A percentile compares a stretch with the other conserved stretches of the same genome.
Evolutionary conservation across 2,888 invertebrate species (phyloP).

Genomic region (Lottia gigantea): DNA sequence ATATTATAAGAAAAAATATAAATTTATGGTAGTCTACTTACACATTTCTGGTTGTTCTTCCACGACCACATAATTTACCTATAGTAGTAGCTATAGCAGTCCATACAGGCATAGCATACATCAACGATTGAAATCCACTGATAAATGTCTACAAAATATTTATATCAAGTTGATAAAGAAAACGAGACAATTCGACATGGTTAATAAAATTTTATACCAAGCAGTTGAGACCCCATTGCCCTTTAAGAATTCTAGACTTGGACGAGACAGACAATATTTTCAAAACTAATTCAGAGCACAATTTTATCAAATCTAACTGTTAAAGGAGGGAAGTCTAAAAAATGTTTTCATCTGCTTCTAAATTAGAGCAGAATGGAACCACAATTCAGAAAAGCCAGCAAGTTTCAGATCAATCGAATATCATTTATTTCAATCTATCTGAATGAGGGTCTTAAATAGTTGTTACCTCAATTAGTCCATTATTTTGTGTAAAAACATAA

Average conservation of each 20-base stretch:
- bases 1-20: background rate
- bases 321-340: too few species aligned
- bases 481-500: constrained; percentile 43
- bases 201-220: too few species aligned
- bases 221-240: too few species aligned
- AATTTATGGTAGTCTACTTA: constrained; percentile 37
- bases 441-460: too few species aligned
- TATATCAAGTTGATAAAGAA: too few species aligned
- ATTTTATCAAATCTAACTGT: too few species aligned
- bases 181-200: too few species aligned
- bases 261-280: too few species aligned
- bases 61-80: constrained; percentile 54
- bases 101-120: constrained; percentile 55
- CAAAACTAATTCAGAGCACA: too few species aligned
- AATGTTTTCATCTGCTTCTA: too few species aligned
- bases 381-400: background rate
- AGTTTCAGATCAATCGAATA: background rate
- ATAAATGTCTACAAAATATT: constrained; percentile 41
- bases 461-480: constrained; percentile 36
- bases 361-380: background rate
- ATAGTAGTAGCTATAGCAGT: constrained; percentile 56
- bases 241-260: too few species aligned
- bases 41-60: constrained; percentile 53
- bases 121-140: constrained; percentile 47
- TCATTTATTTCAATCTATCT: too few species aligned